Base-by-base conservation (phyloP, 2,113 vertebrate genomes). In the Dryoscopus gambensis region DNA sequence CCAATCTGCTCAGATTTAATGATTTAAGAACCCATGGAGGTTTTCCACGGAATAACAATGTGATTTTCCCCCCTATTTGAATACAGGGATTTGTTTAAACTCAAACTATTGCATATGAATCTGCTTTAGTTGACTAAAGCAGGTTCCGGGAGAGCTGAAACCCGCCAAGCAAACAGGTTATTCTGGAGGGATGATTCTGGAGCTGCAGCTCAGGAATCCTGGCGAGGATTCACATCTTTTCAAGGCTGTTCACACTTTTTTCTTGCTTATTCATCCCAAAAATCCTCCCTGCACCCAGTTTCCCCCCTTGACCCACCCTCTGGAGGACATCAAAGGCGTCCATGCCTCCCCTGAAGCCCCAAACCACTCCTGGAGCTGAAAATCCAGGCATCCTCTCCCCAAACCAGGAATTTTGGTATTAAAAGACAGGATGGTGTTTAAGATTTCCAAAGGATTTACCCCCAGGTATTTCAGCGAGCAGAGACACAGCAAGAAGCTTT, bases 311-410 rank as follows among this genome's bases (percentile, higher is more conserved):
- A 33, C 19, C n/a, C 84, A 64, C 10, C 6, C 37, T 64, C 20
- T 3, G 3, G 19, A n/a, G 25, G 17, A 25, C 1, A 2, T 1
- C 0, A 0, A 77, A 68, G 64, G 18, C 10, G 3, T 17, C 17
- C 28, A 16, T 11, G 50, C 18, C 50, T 64, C 28, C 37, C 46
- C 1, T 21, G 21, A 63, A 81, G 33, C 19, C 23, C 20, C 19
- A 11, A 2, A 84, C 60, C 25, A 53, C 52, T 25, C 37, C 77
- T 15, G n/a, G 33, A 3, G 0, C 71, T 1, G 2, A 60, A 92
- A 77, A 75, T 47, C 37, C 47, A 65, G 10, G 5, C 47, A 63
- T 17, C 8, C 5, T 22, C 23, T 62, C 20, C 47, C 21, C 47
- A 0, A 7, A 77, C 27, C 1, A 35, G 30, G 21, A 15, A 60